Evolutionary conservation across 2,797 vertebrate genomes (phyloP), one percentile per base, ranked within the genome.

Genomic region (Lacerta bilineata): DNA sequence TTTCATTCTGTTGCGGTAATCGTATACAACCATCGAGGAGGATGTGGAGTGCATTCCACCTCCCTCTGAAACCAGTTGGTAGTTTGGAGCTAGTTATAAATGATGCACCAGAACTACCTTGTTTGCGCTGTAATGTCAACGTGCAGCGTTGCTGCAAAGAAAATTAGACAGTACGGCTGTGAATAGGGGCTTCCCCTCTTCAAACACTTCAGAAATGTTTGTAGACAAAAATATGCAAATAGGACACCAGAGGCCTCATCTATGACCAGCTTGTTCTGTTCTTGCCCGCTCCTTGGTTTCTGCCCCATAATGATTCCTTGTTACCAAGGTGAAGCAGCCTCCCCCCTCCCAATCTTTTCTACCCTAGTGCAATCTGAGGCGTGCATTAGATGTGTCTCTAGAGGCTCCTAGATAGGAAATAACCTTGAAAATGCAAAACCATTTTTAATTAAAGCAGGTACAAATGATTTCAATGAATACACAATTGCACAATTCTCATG

Each of bases 371-470:
- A 81, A 68, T 66, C n/a, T 3, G 13, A 36, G 18, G 71, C 71
- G 39, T 81, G 61, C 41, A 68, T 69, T 81, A 75, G 59, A 81
- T 74, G 78, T 50, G 59, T 85, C 88, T 72, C 78, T 89, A 15
- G 77, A 68, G 84, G 75, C 59, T 81, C 50, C 69, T 75, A 50
- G 59, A 80, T 50, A 89, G 72, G 59, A 85, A 89, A 85, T 85
- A 81, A 89, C 83, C 69, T 76, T 75, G 77, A 85, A 83, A 68
- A 89, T 80, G 83, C 41, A 85, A 55, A 87, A 68, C 39, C 3
- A 29, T 85, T 79, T 80, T 85, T 80, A 89, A 89, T 89, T 85
- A 89, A 89, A 85, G 69, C 77, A 81, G 83, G 83, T 85, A 68
- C n/a, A 85, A 81, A 85, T 85, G 78, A 80, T 83, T 39, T 80